phyloP scores from a whole-genome alignment of 2,113 vertebrate genomes.

The Rhinoderma darwinii region DNA sequence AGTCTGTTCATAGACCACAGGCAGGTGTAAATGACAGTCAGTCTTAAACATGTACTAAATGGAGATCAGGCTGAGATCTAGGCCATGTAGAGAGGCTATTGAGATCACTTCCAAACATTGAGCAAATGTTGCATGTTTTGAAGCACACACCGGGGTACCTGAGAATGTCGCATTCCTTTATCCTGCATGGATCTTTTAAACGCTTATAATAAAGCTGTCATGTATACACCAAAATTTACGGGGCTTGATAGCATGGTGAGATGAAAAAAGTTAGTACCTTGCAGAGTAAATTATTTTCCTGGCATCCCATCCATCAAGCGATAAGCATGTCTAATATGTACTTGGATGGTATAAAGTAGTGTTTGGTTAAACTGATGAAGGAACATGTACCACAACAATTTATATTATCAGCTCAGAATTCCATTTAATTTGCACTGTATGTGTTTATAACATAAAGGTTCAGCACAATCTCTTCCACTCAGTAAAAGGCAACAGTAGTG shows the following conservation, averaged over 20 bases:
- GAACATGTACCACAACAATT: not conserved
- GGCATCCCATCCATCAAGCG: slow-evolving; percentile 22
- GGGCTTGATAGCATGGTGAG: not conserved
- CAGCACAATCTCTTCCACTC: not conserved
- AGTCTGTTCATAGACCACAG: no score
- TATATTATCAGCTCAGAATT: not conserved
- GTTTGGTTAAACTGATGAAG: not conserved
- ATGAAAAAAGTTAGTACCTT: not conserved
- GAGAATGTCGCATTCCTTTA: no score
- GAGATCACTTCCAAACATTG: no score
- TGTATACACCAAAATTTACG: not conserved
- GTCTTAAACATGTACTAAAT: no score
- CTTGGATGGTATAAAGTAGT: no score
- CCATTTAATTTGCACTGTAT: not conserved
- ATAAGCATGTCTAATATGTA: slow-evolving; percentile 32
- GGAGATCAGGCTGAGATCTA: no score
- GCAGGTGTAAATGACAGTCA: no score
- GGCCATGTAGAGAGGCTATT: no score
- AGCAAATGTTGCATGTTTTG: no score
- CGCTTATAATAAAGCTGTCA: slow-evolving; percentile 5
- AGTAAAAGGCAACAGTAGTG: not conserved
- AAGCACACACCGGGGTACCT: no score
- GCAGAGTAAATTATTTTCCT: slow-evolving; percentile 16
- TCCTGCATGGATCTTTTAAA: not conserved
- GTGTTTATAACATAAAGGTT: not conserved